Evolutionary conservation across 1,140 invertebrate genomes (phyloP).

Genomic region (Elymnias hypermnestra): DNA sequence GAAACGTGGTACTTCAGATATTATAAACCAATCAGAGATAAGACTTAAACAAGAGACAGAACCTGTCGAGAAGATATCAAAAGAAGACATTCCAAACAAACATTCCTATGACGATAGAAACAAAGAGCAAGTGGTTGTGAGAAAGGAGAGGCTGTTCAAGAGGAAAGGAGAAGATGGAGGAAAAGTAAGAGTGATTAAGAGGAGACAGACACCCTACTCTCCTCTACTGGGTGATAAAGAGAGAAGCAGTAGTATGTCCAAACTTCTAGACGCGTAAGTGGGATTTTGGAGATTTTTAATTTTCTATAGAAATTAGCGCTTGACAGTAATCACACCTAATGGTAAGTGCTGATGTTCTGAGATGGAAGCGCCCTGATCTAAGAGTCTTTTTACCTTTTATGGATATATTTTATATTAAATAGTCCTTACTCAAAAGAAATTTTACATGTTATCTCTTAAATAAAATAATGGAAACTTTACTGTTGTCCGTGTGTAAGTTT

Average conservation of each 20-base stretch:
- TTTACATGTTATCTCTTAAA: no score
- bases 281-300: not conserved
- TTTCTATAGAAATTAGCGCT: no score
- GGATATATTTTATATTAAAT: no score
- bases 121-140: slow-evolving; percentile 48
- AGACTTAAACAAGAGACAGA: slow-evolving; percentile 25
- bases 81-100: slow-evolving; percentile 28
- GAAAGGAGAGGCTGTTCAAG: slow-evolving; percentile 82
- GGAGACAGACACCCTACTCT: slow-evolving; percentile 53
- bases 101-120: slow-evolving; percentile 25
- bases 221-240: slow-evolving; percentile 81
- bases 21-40: not conserved
- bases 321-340: no score
- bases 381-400: no score
- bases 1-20: slow-evolving; percentile 25
- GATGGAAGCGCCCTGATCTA: no score
- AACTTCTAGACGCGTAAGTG: slow-evolving; percentile 84
- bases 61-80: slow-evolving; percentile 29
- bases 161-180: slow-evolving; percentile 80
- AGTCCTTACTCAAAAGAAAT: no score
- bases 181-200: slow-evolving; percentile 66
- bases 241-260: slow-evolving; percentile 89
- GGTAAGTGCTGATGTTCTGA: no score
- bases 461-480: no score
- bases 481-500: no score